These are phyloP conservation scores for Scaptomyza flava DNA, from an alignment of 2,888 invertebrate species.

Conservation along the genomic window DNA sequence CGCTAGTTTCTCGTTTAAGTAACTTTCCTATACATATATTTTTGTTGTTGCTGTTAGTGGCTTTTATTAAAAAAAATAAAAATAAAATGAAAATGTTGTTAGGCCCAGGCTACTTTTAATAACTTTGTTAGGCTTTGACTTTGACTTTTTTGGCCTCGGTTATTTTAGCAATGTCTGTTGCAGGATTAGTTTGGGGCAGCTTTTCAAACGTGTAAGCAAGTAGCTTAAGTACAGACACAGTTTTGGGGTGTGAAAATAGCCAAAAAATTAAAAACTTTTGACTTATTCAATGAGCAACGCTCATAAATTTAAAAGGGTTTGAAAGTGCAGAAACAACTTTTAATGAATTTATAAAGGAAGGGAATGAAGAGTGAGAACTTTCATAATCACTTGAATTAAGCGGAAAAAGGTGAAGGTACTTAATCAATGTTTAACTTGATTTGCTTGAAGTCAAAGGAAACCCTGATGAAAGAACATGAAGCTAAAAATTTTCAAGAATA, in stretches of 20 bases:
- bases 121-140: slow-evolving; percentile 17
- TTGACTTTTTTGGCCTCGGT: slow-evolving; percentile 3
- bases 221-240: not conserved
- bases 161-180: slow-evolving; percentile 9
- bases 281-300: not conserved
- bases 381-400: no score
- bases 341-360: not conserved
- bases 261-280: not conserved
- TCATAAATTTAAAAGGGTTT: not conserved
- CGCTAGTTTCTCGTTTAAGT: slow-evolving; percentile 44
- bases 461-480: no score
- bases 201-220: not conserved
- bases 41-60: slow-evolving; percentile 16
- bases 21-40: slow-evolving; percentile 9
- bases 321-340: not conserved
- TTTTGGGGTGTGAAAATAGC: not conserved
- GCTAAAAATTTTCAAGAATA: no score
- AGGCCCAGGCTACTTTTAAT: slow-evolving; percentile 27
- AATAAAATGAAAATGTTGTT: not conserved
- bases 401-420: no score
- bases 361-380: not conserved
- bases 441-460: no score
- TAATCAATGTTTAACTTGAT: no score
- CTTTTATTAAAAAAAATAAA: slow-evolving; percentile 28
- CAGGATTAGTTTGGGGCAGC: slow-evolving; percentile 8